These are phyloP conservation scores for Stenchaetothrips biformis DNA, from an alignment of 2,888 invertebrate species.

Conservation along the genomic window DNA sequence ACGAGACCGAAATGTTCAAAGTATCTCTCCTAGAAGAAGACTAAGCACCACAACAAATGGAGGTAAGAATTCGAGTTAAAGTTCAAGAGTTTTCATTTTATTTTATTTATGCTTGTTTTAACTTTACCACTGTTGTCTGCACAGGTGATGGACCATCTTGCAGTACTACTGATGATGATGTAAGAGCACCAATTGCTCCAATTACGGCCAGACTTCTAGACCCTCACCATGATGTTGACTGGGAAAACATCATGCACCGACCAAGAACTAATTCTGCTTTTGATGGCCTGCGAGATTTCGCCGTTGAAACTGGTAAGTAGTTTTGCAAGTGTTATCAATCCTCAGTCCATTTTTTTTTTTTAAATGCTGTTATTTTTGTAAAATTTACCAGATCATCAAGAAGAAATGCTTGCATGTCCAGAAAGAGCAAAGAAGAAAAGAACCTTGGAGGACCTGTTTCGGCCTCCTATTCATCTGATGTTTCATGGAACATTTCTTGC, in stretches of 20 bases:
- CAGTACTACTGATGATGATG: background rate
- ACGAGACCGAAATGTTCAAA: background rate
- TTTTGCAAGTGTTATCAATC: background rate
- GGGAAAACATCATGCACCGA: background rate
- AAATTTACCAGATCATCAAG: background rate
- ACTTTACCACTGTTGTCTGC: background rate
- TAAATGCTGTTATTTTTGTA: background rate
- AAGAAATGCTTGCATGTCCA: slow-evolving; percentile 8
- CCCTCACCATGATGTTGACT: slow-evolving; percentile 10
- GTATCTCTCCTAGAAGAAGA: background rate
- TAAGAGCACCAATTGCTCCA: background rate
- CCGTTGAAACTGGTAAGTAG: background rate
- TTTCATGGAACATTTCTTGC: slow-evolving; percentile 6
- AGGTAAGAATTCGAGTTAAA: background rate
- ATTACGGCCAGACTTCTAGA: background rate
- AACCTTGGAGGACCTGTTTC: background rate
- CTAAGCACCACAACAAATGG: background rate
- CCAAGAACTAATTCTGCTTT: slow-evolving; percentile 1
- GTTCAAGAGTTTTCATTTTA: background rate
- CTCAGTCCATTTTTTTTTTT: background rate
- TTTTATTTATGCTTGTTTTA: background rate
- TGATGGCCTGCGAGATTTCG: background rate
- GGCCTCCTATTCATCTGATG: background rate
- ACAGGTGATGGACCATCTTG: background rate
- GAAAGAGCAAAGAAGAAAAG: slow-evolving; percentile 4